Base-by-base conservation (phyloP, 2,113 vertebrate species). In the Copsychus sechellarum region DNA sequence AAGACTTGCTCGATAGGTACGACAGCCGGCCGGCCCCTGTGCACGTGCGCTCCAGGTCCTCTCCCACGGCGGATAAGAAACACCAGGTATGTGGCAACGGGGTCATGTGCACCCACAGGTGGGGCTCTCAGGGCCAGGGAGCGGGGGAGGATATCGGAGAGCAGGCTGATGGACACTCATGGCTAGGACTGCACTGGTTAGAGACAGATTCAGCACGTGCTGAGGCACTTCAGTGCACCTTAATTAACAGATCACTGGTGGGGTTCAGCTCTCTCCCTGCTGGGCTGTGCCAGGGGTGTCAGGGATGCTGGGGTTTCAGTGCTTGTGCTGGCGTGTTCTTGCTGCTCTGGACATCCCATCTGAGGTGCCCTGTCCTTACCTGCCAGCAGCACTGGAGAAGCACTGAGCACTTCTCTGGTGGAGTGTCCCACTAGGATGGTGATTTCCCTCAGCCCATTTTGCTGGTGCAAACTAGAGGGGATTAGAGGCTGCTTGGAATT, bases 31-130 rank as follows among this genome's bases (percentile, higher is more conserved):
- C 62, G 0, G 86, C 95, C 57, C 94, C 98, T 5, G 97, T 98
- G 60, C 99, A 99, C 9, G 24, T 92, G 36, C 98, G 98, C 21
- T 99, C 99, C 64, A 97, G 97, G 72, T 99, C 99, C 0, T 99
- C 99, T 12, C 98, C 99, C n/a, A 97, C 94, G 0, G 95, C 92
- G 0, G 98, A 98, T 82, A 98, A 96, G 40, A 97, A 96, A 21
- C 96, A 86, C 40, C 98, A 98, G 99, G 99, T 99, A 97, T 0
- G 97, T 97, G 78, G 45, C 21, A 65, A 65, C 0, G 0, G 5
- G 61, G 2, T 45, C 9, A 0, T 0, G 9, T 2, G 5, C 6
- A 4, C 6, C 12, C 34, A 22, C 33, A 8, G 28, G 47, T 2
- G 1, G 36, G n/a, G 50, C 51, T 25, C 58, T 45, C 1, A 8